Base-by-base conservation (phyloP, 1,140 invertebrate species). In the Melipona quadrifasciata region DNA sequence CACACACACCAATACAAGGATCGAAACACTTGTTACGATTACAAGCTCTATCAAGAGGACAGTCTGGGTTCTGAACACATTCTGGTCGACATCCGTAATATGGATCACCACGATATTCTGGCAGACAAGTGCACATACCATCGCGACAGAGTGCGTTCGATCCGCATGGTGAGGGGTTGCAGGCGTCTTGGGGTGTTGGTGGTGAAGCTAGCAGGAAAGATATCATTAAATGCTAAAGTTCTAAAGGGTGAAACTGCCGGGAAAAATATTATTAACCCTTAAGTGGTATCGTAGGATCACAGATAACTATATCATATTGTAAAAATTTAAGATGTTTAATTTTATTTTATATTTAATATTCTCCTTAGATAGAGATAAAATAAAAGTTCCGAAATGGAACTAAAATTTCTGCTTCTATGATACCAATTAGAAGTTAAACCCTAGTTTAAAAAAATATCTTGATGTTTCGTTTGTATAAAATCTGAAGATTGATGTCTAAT, bases 21-120 rank as follows among this genome's bases (percentile, higher is more conserved):
- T 98, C 97, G 55, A 95, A 93, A 91, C 97, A 98, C 95, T 97
- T 97, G 88, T 96, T 96, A 85, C 95, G 95, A 27, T 97, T 96
- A 88, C 97, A 98, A 5, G 97, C 96, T 89, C 94, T 95, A 77
- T 96, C 95, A 64, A 95, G 95, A 10, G 96, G 93, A 94, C 97
- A 98, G 89, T 97, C 97, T 21, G 94, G 96, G 91, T 97, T 97
- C 77, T 96, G 95, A 2, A 96, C 93, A 91, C 97, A 97, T 91
- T 97, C 96, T 34, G 96, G 96, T 85, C 96, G 94, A 94, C 97
- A 97, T 78, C 95, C 95, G 74, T 90, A 93, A 78, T 97, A 97
- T n/a, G 96, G 95, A 94, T 96, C 95, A 64, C 97, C 97, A 73
- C 95, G 94, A 92, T 96, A 97, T 82, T 96, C 96, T 6, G 94